A percentile compares a stretch with the other conserved stretches of the same genome.
Conservation (phyloP, 2,888 invertebrate genomes). For the Drosophila pegasa region DNA sequence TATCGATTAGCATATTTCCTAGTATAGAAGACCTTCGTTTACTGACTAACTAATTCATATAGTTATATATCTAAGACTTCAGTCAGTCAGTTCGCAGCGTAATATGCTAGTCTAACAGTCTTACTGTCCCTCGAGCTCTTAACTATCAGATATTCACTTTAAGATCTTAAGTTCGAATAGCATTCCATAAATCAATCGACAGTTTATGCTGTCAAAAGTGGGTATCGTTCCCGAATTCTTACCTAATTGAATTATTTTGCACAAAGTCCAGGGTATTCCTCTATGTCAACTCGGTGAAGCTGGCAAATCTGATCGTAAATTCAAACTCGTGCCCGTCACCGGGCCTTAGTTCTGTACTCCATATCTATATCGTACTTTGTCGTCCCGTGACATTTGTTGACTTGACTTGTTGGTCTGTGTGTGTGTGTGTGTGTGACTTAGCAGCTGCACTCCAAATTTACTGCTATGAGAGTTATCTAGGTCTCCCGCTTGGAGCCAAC, state of each 20-base stretch:
- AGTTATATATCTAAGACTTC: no score
- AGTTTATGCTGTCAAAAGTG: slow-evolving; percentile 4
- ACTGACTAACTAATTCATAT: not conserved
- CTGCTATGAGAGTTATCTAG: slow-evolving; percentile 49
- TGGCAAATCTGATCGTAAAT: slow-evolving; percentile 59
- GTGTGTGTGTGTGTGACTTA: slow-evolving; percentile 8
- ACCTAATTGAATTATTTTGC: slow-evolving; percentile 1
- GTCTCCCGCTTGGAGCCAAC: slow-evolving; percentile 11
- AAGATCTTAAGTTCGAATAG: slow-evolving; percentile 8
- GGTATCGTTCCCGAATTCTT: not conserved
- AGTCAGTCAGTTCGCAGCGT: no score
- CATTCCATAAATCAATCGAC: slow-evolving; percentile 11
- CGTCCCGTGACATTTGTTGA: slow-evolving; percentile 68
- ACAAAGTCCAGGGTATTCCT: slow-evolving; percentile 6
- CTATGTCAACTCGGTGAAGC: slow-evolving; percentile 12
- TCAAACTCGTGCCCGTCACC: slow-evolving; percentile 62
- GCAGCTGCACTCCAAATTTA: slow-evolving; percentile 52
- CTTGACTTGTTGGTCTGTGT: slow-evolving; percentile 16
- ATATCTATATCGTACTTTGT: slow-evolving; percentile 49
- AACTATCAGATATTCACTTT: no score
- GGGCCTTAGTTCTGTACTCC: slow-evolving; percentile 15
- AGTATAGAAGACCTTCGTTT: not conserved
- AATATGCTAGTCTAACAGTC: no score
- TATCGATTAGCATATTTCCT: not conserved
- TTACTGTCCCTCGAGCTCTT: no score